Conservation (phyloP, 2,113 vertebrate genomes). For the Gasterosteus aculeatus region DNA sequence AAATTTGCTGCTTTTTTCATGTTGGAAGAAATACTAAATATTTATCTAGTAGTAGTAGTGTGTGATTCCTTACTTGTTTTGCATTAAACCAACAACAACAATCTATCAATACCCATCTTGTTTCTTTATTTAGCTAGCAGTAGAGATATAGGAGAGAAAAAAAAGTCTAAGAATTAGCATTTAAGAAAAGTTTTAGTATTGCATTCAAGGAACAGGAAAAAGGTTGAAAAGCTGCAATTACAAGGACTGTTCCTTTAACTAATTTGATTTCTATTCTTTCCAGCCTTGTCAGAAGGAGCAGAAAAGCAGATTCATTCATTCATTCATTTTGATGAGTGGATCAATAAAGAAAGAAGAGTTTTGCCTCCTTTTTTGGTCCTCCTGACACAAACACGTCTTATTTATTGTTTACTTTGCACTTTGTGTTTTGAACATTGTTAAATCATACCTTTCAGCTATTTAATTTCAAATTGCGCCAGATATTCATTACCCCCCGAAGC, state of each 20-base stretch:
- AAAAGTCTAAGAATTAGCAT: background rate
- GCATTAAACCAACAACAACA: too few relatives aligned
- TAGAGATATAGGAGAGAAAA: background rate
- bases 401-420: slow-evolving; percentile 94
- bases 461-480: slow-evolving; percentile 86
- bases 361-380: slow-evolving; percentile 78
- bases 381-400: slow-evolving; percentile 89
- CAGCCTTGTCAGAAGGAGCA: slow-evolving; percentile 85
- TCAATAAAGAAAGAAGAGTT: slow-evolving; percentile 81
- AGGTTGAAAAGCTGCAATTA: slow-evolving; percentile 37
- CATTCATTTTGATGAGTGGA: slow-evolving; percentile 84
- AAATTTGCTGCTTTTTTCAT: too few relatives aligned
- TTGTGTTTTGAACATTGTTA: slow-evolving; percentile 94
- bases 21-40: too few relatives aligned
- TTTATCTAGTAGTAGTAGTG: too few relatives aligned
- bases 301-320: slow-evolving; percentile 87
- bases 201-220: background rate
- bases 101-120: background rate
- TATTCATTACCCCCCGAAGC: slow-evolving; percentile 85
- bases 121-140: background rate
- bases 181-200: background rate
- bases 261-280: slow-evolving; percentile 85
- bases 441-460: slow-evolving; percentile 95
- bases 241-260: slow-evolving; percentile 62
- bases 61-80: too few relatives aligned